Evolutionary conservation across 1,140 invertebrate genomes (phyloP).

Genomic region (Bombus vancouverensis): DNA sequence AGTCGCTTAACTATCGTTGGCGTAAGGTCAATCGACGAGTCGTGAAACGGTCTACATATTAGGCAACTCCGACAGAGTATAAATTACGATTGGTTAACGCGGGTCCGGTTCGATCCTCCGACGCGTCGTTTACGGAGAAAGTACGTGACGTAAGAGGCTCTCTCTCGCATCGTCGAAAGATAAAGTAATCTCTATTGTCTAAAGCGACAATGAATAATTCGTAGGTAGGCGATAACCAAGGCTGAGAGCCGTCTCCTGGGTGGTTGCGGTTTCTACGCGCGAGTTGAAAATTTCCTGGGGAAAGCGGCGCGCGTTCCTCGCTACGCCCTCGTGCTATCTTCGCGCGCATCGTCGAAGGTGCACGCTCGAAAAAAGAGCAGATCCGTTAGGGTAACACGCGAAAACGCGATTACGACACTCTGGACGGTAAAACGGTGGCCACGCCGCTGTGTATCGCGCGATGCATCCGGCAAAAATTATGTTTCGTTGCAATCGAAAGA

Average conservation of each 20-base stretch:
- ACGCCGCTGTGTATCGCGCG: not conserved
- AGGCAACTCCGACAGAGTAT: conserved; percentile 70
- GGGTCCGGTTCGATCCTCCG: conserved; percentile 40
- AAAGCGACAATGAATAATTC: conserved; percentile 66
- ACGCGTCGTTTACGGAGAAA: conserved; percentile 65
- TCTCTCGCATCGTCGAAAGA: conserved; percentile 47
- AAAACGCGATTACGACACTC: conserved; percentile 40
- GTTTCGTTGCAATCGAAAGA: conserved; percentile 16
- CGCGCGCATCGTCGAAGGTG: conserved; percentile 19
- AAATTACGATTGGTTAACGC: conserved; percentile 76
- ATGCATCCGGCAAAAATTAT: conserved; percentile 2
- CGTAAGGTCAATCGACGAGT: not conserved
- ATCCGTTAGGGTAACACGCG: conserved; percentile 40
- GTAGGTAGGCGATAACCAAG: conserved; percentile 58
- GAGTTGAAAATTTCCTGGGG: conserved; percentile 50
- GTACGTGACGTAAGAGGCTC: conserved; percentile 64
- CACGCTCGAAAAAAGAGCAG: conserved; percentile 1
- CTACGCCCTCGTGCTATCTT: conserved; percentile 22
- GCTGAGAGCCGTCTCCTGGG: conserved; percentile 19
- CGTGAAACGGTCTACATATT: conserved; percentile 62
- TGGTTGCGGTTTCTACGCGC: not conserved
- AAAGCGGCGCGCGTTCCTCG: conserved; percentile 42
- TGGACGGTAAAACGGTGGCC: not conserved
- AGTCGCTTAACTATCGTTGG: no score
- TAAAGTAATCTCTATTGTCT: conserved; percentile 69